Evolutionary conservation across 1,140 invertebrate species (phyloP).

Genomic region (Dolichoris vasculosae): DNA sequence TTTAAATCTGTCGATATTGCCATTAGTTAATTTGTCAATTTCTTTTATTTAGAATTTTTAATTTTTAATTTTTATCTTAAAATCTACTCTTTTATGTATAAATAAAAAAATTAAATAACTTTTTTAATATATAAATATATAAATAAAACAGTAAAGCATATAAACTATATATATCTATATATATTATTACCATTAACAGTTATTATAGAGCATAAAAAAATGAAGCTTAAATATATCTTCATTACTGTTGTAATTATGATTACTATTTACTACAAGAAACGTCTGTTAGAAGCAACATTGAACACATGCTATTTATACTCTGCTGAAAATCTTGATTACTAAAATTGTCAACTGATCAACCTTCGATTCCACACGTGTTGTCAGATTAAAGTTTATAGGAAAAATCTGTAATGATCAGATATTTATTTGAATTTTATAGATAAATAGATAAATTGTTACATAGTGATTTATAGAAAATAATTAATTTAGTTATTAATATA

Average conservation of each 20-base stretch:
- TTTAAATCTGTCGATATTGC: too few relatives aligned
- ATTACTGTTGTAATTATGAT: background rate
- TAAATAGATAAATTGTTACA: background rate
- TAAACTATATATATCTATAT: background rate
- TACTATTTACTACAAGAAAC: background rate
- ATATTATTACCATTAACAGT: constrained; percentile 16
- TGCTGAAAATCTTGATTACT: constrained; percentile 28
- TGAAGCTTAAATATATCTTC: background rate
- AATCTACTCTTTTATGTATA: too few relatives aligned
- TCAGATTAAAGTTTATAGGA: background rate
- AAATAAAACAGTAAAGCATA: too few relatives aligned
- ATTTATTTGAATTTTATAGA: background rate
- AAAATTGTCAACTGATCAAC: background rate
- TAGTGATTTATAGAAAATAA: too few relatives aligned
- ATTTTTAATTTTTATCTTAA: too few relatives aligned
- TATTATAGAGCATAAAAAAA: constrained; percentile 7
- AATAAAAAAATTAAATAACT: too few relatives aligned
- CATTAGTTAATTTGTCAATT: too few relatives aligned
- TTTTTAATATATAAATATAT: too few relatives aligned
- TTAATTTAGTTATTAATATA: too few relatives aligned
- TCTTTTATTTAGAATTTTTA: too few relatives aligned
- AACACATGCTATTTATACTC: background rate
- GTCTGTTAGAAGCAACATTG: background rate
- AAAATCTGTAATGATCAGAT: background rate
- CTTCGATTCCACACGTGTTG: background rate